Evolutionary conservation across 2,113 vertebrate genomes (phyloP).

Genomic region (Perccottus glenii): DNA sequence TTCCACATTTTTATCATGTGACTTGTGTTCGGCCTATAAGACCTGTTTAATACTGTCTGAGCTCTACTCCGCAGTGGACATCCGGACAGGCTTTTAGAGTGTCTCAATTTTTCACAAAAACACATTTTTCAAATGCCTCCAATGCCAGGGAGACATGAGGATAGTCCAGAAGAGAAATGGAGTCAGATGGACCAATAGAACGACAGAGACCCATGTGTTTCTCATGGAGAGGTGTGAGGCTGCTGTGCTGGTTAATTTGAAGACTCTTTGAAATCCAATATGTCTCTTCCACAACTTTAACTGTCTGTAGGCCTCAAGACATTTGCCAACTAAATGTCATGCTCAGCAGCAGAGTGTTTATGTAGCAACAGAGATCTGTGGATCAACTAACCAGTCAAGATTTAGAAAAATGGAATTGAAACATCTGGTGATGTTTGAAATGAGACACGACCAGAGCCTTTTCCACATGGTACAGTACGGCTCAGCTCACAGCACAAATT

Average conservation of each 20-base stretch:
- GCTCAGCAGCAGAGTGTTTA: constrained; percentile 8
- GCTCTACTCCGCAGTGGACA: constrained; percentile 27
- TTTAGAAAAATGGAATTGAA: background rate
- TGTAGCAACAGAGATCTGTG: constrained; percentile 7
- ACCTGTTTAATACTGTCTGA: constrained; percentile 36
- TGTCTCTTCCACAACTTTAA: constrained; percentile 15
- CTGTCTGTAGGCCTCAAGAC: constrained; percentile 15
- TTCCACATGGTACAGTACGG: no score
- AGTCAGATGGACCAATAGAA: constrained; percentile 13
- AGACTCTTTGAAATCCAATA: constrained; percentile 38
- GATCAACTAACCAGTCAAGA: constrained; percentile 9
- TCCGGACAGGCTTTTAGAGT: constrained; percentile 41
- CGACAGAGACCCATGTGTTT: constrained; percentile 46
- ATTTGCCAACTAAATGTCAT: constrained; percentile 2
- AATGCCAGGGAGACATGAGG: constrained; percentile 46
- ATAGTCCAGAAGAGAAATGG: constrained; percentile 30
- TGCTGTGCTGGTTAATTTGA: constrained; percentile 23
- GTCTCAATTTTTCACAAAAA: constrained; percentile 48
- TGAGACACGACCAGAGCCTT: background rate
- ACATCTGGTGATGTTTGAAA: constrained; percentile 23
- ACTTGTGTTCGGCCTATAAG: constrained; percentile 18
- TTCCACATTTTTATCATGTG: constrained; percentile 4
- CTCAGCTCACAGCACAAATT: no score
- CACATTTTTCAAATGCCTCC: constrained; percentile 66
- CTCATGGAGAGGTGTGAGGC: constrained; percentile 28